Percentiles rank a stretch among this genome's conserved stretches.
These are phyloP conservation scores for Myotis daubentonii DNA, from an alignment of 2,797 vertebrate genomes.

Conservation along the genomic window DNA sequence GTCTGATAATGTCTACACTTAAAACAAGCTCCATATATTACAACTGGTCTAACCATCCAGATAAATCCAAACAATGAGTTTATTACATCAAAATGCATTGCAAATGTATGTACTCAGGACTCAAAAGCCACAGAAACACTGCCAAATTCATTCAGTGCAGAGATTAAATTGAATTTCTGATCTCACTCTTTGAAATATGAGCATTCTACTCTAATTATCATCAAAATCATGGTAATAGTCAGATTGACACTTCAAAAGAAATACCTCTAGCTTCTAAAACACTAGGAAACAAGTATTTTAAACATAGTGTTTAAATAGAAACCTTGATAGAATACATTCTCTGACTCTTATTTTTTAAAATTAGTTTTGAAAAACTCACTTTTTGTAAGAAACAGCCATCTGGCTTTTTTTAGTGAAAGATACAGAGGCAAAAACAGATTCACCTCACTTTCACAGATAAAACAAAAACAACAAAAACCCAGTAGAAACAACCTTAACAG, in stretches of 20 bases:
- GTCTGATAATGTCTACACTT: background rate
- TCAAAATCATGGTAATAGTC: constrained; percentile 64
- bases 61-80: constrained; percentile 44
- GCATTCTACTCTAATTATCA: constrained; percentile 64
- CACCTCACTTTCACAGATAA: constrained; percentile 52
- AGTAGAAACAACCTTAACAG: constrained; percentile 28
- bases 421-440: background rate
- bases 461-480: background rate
- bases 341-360: constrained; percentile 23
- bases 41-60: background rate
- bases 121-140: constrained; percentile 35
- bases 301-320: constrained; percentile 39
- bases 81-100: constrained; percentile 54
- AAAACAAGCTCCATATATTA: constrained; percentile 7
- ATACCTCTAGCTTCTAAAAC: constrained; percentile 53
- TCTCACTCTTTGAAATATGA: constrained; percentile 71
- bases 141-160: constrained; percentile 31
- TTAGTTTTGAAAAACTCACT: background rate
- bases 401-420: constrained; percentile 45
- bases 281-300: constrained; percentile 28
- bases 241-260: constrained; percentile 77
- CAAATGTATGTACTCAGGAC: background rate
- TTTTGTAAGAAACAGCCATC: background rate
- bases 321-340: constrained; percentile 36
- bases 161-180: constrained; percentile 73